A percentile compares a stretch with the other conserved stretches of the same genome.
These are phyloP conservation scores for Zophobas atratus DNA, from an alignment of 1,140 invertebrate genomes.

Conservation along the genomic window DNA sequence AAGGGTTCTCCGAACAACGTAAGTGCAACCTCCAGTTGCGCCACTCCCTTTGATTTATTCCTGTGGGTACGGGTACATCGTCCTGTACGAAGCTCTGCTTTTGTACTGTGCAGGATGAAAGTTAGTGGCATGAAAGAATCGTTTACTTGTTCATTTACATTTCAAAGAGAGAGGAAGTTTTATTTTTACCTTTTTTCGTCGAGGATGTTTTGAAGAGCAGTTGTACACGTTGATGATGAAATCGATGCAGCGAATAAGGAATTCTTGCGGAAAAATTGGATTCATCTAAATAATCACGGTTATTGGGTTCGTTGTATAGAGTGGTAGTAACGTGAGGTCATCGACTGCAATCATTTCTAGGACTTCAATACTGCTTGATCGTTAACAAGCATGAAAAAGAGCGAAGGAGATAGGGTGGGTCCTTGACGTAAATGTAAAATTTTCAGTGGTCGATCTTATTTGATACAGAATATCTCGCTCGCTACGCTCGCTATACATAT, in stretches of 20 bases:
- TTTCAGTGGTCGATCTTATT: too few species aligned
- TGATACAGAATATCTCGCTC: too few species aligned
- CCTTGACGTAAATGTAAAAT: too few species aligned
- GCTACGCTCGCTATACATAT: too few species aligned
- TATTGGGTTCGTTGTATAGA: too few species aligned
- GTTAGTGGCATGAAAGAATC: conserved; percentile 31
- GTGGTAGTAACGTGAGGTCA: too few species aligned
- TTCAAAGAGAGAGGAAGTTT: conserved; percentile 28
- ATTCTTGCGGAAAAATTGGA: not conserved
- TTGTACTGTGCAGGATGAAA: conserved; percentile 14
- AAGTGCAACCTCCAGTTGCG: conserved; percentile 40
- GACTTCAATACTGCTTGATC: too few species aligned
- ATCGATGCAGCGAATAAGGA: not conserved
- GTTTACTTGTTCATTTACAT: conserved; percentile 44
- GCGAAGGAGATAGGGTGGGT: too few species aligned
- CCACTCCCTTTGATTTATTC: conserved; percentile 33
- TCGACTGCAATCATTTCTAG: too few species aligned
- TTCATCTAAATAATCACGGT: too few species aligned
- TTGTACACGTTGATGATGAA: not conserved
- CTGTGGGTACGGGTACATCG: not conserved
- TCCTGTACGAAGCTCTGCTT: conserved; percentile 8
- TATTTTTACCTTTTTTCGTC: conserved; percentile 14
- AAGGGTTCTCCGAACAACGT: conserved; percentile 31
- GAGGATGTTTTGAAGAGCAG: not conserved
- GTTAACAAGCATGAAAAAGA: too few species aligned